Percentiles rank a stretch among this genome's conserved stretches.
These are phyloP conservation scores for Magallana angulata DNA, from an alignment of 1,140 invertebrate genomes.

Conservation along the genomic window DNA sequence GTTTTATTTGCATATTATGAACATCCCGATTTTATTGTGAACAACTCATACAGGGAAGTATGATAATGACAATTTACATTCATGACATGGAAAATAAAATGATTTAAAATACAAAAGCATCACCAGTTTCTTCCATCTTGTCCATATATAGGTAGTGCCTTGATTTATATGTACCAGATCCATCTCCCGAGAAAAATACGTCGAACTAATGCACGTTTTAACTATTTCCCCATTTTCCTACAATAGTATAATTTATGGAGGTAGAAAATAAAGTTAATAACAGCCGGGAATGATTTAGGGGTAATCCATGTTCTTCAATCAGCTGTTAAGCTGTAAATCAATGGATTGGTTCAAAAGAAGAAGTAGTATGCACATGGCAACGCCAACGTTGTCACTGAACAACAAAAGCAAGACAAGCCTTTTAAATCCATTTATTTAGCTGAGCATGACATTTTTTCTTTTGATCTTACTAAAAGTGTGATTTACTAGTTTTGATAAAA, in stretches of 20 bases:
- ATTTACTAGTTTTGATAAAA: conserved; percentile 38
- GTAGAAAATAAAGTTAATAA: conserved; percentile 38
- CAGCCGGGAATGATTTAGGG: conserved; percentile 29
- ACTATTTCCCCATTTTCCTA: conserved; percentile 35
- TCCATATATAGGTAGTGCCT: conserved; percentile 12
- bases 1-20: too few relatives aligned
- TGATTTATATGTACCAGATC: conserved; percentile 2
- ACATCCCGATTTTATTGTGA: too few relatives aligned
- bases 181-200: background rate
- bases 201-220: background rate
- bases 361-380: conserved; percentile 4
- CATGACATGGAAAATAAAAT: too few relatives aligned
- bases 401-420: conserved; percentile 31
- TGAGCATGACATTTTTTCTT: conserved; percentile 38
- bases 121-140: background rate
- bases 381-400: conserved; percentile 22
- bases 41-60: too few relatives aligned
- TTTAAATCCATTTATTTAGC: conserved; percentile 38
- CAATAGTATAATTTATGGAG: conserved; percentile 31
- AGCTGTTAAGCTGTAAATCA: conserved; percentile 31
- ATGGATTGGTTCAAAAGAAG: conserved; percentile 25
- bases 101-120: background rate
- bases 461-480: conserved; percentile 36
- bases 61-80: too few relatives aligned
- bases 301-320: conserved; percentile 37